Evolutionary conservation across 2,797 vertebrate species (phyloP).

Genomic region (Melanotaenia nigrans): DNA sequence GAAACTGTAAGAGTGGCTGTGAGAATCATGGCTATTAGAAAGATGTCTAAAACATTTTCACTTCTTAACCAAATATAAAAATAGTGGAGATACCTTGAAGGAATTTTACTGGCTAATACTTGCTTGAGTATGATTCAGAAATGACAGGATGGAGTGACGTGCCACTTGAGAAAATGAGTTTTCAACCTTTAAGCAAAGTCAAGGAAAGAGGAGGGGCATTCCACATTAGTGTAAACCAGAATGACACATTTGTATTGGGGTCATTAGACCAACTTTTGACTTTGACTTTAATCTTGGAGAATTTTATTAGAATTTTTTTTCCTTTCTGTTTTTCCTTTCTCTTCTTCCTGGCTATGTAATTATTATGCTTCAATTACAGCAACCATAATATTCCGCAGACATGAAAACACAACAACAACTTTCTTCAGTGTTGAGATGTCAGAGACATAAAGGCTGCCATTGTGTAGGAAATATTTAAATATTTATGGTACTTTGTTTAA

Average conservation of each 20-base stretch:
- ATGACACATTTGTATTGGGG: slow-evolving; percentile 1
- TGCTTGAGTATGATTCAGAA: slow-evolving; percentile 31
- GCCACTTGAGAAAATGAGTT: slow-evolving; percentile 28
- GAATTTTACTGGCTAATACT: slow-evolving; percentile 22
- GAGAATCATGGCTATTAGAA: slow-evolving; percentile 25
- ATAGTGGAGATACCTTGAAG: slow-evolving; percentile 4
- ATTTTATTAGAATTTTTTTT: not conserved
- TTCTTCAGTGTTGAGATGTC: not conserved
- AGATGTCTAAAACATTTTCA: slow-evolving; percentile 25
- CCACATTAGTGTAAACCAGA: slow-evolving; percentile 4
- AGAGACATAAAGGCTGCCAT: not conserved
- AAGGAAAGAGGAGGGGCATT: slow-evolving; percentile 2
- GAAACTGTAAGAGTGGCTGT: slow-evolving; percentile 19
- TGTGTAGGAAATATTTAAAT: too few relatives aligned
- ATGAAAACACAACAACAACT: not conserved
- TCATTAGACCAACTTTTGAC: not conserved
- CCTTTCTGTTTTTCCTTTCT: too few relatives aligned
- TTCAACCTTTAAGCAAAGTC: slow-evolving; percentile 21
- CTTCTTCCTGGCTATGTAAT: not conserved
- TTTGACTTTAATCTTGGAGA: not conserved
- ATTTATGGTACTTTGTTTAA: too few relatives aligned
- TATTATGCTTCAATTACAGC: not conserved
- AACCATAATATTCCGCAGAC: not conserved
- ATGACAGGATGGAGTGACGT: slow-evolving; percentile 30
- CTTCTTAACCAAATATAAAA: slow-evolving; percentile 26